These are phyloP conservation scores for Rhamnusium bicolor DNA, from an alignment of 2,888 invertebrate species.

Conservation along the genomic window DNA sequence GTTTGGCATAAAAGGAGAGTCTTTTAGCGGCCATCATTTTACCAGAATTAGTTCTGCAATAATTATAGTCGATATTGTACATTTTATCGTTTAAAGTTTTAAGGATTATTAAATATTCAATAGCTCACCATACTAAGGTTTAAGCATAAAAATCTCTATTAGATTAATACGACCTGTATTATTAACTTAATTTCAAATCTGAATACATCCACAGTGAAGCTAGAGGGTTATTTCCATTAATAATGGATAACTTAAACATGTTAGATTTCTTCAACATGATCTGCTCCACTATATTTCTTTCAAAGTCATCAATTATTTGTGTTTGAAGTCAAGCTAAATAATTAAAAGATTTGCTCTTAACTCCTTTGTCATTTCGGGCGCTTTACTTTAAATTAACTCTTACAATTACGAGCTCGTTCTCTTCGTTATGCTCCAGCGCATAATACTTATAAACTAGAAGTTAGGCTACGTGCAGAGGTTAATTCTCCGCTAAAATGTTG, in stretches of 20 bases:
- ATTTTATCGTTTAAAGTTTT: no score
- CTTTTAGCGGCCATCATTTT: no score
- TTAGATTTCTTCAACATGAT: constrained; percentile 6
- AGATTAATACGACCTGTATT: not conserved
- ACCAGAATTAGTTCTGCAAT: no score
- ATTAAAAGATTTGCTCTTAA: constrained; percentile 19
- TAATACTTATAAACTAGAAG: constrained; percentile 9
- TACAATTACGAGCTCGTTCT: not conserved
- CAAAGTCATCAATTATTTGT: constrained; percentile 9
- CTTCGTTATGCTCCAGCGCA: constrained; percentile 1
- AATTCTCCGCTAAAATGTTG: not conserved
- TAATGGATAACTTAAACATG: constrained; percentile 22
- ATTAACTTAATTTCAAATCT: not conserved
- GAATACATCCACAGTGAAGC: not conserved
- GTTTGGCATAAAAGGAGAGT: no score
- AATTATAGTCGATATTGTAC: no score
- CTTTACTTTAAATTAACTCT: constrained; percentile 6
- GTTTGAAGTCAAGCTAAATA: not conserved
- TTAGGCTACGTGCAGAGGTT: not conserved
- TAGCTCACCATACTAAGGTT: not conserved
- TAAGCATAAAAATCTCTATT: not conserved
- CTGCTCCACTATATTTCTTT: constrained; percentile 4
- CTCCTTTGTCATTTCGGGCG: constrained; percentile 3
- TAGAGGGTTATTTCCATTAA: not conserved
- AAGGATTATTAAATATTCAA: not conserved